Base-by-base conservation (phyloP, 2,888 invertebrate species). In the Adelphocoris suturalis region DNA sequence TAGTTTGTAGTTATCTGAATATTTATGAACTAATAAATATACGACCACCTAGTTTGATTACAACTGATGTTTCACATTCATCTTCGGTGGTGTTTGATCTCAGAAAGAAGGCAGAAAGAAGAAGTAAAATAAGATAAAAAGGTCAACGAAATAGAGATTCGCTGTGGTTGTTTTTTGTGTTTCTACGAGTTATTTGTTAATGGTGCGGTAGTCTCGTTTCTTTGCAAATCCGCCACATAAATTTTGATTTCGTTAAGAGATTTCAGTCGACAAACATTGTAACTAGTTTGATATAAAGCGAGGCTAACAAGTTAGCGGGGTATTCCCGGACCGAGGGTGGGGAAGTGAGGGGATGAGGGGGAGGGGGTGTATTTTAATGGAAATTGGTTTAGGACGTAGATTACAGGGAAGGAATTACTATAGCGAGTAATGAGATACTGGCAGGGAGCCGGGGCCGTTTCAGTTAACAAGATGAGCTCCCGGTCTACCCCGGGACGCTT, bases 401-500 rank as follows among this genome's bases (percentile, higher is more conserved):
- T 52, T 52, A 82, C 48, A 47, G 78, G 28, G 37, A 23, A 61
- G 85, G 57, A 61, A 57, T 28, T 27, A 7, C 37, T 85, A 37
- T 48, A 52, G 82, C 82, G 48, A 82, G 82, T 82, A 82, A 82
- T 82, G 82, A 82, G 82, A 82, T 52, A 52, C 48, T 82, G 82
- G 82, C 48, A 82, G 52, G 82, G 75, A 82, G 55, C 52, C 37
- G 52, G 37, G 48, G 86, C n/a, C 47, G 75, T 86, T 86, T 47
- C 23, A 86, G 86, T 86, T 86, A 86, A 86, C 86, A 47, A 86
- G 86, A 86, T 86, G 86, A 47, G 86, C 86, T 75, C 75, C 48
- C 48, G 46, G 86, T 37, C 48, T 75, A 75, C 19, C 57, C 68
- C 68, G 68, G n/a, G 27, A 19, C 86, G 47, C 68, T 86, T 75